A percentile compares a stretch with the other conserved stretches of the same genome.
Conservation (phyloP, 1,140 invertebrate genomes). For the Cecropterus lyciades region DNA sequence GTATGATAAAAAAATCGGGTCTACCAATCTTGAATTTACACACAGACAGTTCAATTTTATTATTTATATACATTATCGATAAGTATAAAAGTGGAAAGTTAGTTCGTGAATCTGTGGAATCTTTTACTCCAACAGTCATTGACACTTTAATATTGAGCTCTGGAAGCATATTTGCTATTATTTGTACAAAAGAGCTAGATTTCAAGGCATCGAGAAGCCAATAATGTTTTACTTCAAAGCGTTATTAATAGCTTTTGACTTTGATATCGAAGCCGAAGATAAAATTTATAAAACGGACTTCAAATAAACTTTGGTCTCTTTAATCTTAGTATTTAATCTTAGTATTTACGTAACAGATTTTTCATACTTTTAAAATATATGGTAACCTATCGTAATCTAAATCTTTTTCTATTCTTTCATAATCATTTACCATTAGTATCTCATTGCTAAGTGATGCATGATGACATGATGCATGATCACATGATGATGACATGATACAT, state of each 20-base stretch:
- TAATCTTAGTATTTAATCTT: no score
- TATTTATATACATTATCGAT: background rate
- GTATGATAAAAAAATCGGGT: no score
- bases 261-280: background rate
- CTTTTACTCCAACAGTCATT: constrained; percentile 30
- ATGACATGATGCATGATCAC: no score
- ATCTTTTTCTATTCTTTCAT: no score
- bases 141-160: constrained; percentile 5
- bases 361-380: no score
- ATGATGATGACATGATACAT: no score
- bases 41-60: background rate
- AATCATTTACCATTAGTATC: no score
- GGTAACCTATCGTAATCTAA: no score
- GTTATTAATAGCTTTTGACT: background rate
- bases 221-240: constrained; percentile 9
- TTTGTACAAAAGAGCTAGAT: background rate
- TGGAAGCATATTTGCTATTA: background rate
- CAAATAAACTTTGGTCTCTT: no score
- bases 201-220: background rate
- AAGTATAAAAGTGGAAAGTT: background rate
- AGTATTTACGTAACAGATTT: no score
- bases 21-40: background rate
- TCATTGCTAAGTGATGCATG: no score
- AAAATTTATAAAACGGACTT: background rate
- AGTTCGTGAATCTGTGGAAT: constrained; percentile 35